These are phyloP conservation scores for Nothura maculosa DNA, from an alignment of 2,797 vertebrate genomes.

Conservation along the genomic window DNA sequence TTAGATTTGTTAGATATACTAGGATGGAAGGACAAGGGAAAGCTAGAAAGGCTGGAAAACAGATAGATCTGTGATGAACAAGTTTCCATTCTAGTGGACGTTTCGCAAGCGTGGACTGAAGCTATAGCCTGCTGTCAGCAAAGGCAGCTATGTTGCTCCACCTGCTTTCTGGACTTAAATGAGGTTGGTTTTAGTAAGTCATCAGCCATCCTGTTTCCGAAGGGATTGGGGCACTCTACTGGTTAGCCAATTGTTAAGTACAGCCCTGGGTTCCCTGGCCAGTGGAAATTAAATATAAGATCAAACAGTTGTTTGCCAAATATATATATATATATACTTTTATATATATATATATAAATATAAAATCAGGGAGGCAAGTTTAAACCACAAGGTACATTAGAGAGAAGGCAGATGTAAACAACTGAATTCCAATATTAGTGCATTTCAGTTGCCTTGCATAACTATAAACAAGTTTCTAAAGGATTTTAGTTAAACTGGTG, in stretches of 20 bases:
- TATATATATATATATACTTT: too few species aligned
- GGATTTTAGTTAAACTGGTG: not conserved
- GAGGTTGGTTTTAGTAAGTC: not conserved
- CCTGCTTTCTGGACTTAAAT: not conserved
- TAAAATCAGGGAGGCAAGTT: not conserved
- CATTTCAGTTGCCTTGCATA: not conserved
- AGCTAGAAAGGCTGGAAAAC: not conserved
- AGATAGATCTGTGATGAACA: not conserved
- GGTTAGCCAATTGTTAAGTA: not conserved
- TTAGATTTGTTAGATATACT: not conserved
- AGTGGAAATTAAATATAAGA: not conserved
- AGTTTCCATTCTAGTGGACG: too few species aligned
- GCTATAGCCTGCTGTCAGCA: not conserved
- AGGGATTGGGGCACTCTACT: not conserved
- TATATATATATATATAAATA: too few species aligned
- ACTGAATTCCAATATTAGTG: not conserved
- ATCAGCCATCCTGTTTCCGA: not conserved
- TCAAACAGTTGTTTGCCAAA: not conserved
- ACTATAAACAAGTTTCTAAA: not conserved
- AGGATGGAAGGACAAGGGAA: not conserved
- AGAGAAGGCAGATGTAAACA: not conserved
- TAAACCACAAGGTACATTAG: not conserved
- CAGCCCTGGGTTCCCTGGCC: not conserved
- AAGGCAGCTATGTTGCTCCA: accelerated
- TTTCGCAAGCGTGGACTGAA: not conserved